A percentile compares a stretch with the other conserved stretches of the same genome.
phyloP scores from a whole-genome alignment of 2,888 invertebrate genomes.

The Tachina fera region DNA sequence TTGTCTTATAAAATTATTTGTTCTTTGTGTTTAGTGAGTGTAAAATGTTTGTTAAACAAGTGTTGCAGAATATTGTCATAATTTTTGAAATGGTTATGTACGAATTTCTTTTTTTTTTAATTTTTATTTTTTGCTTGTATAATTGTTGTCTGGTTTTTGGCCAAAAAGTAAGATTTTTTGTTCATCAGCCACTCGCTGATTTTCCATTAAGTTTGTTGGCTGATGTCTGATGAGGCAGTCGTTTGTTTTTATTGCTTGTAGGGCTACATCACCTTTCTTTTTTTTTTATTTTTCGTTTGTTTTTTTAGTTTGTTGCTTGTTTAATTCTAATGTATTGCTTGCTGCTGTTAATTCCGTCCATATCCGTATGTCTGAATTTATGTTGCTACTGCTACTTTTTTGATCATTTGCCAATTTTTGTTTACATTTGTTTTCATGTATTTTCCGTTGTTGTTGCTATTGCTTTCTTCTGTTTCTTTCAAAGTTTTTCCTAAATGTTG shows the following conservation, averaged over 20 bases:
- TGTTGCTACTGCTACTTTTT: constrained; percentile 56
- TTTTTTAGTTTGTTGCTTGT: constrained; percentile 26
- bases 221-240: constrained; percentile 7
- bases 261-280: constrained; percentile 56
- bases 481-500: constrained; percentile 48
- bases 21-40: not conserved
- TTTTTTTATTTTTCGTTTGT: not conserved
- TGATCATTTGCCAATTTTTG: constrained; percentile 78
- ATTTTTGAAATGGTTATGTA: constrained; percentile 28
- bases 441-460: constrained; percentile 47
- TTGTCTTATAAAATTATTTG: constrained; percentile 9
- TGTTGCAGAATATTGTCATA: constrained; percentile 2
- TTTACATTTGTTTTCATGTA: constrained; percentile 75
- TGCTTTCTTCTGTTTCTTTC: constrained; percentile 12
- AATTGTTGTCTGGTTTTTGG: constrained; percentile 42
- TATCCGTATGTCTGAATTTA: constrained; percentile 30
- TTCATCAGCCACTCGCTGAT: constrained; percentile 28
- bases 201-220: constrained; percentile 18
- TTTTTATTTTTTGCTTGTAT: constrained; percentile 18
- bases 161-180: constrained; percentile 54
- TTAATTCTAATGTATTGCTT: constrained; percentile 48
- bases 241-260: constrained; percentile 45
- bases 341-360: constrained; percentile 19
- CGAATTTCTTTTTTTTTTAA: not conserved
- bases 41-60: constrained; percentile 24